Conservation (phyloP, 2,113 vertebrate species). For the Chaetodon trifascialis region DNA sequence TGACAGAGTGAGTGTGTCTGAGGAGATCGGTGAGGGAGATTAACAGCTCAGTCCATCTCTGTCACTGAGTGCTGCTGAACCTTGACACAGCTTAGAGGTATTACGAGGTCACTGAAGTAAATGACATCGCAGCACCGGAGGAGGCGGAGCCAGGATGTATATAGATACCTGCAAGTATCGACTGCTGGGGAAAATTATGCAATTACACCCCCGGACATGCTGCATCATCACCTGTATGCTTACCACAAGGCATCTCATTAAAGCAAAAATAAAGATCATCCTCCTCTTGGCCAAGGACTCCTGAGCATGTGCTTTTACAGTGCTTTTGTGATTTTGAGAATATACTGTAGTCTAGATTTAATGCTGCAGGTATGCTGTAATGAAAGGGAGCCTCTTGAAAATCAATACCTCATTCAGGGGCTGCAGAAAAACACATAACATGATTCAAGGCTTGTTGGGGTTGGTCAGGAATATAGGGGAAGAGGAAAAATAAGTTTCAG, state of each 20-base stretch:
- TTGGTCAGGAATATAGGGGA: slow-evolving; percentile 1
- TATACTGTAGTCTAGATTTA: slow-evolving; percentile 30
- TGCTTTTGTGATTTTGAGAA: slow-evolving; percentile 42
- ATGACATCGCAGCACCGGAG: slow-evolving; percentile 48
- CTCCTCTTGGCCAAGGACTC: neutral
- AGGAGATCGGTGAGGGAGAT: slow-evolving; percentile 78
- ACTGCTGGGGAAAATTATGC: slow-evolving; percentile 34
- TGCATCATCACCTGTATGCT: neutral
- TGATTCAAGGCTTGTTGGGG: slow-evolving; percentile 49
- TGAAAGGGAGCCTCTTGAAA: slow-evolving; percentile 55
- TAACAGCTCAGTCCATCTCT: slow-evolving; percentile 82
- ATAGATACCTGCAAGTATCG: slow-evolving; percentile 42
- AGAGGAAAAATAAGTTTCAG: slow-evolving; percentile 32
- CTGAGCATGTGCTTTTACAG: slow-evolving; percentile 39
- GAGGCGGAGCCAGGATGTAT: slow-evolving; percentile 33
- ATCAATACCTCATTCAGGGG: slow-evolving; percentile 69
- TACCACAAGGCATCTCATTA: slow-evolving; percentile 11
- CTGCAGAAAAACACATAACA: slow-evolving; percentile 47
- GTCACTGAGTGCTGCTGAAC: slow-evolving; percentile 75
- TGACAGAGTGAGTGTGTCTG: slow-evolving; percentile 78
- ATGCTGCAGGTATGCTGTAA: slow-evolving; percentile 37
- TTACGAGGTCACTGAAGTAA: slow-evolving; percentile 75
- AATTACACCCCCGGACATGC: slow-evolving; percentile 14
- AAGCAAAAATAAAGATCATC: slow-evolving; percentile 17
- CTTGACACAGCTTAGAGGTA: slow-evolving; percentile 79